These are phyloP conservation scores for Protomyctophum bolini DNA, from an alignment of 2,113 vertebrate genomes.

Conservation along the genomic window DNA sequence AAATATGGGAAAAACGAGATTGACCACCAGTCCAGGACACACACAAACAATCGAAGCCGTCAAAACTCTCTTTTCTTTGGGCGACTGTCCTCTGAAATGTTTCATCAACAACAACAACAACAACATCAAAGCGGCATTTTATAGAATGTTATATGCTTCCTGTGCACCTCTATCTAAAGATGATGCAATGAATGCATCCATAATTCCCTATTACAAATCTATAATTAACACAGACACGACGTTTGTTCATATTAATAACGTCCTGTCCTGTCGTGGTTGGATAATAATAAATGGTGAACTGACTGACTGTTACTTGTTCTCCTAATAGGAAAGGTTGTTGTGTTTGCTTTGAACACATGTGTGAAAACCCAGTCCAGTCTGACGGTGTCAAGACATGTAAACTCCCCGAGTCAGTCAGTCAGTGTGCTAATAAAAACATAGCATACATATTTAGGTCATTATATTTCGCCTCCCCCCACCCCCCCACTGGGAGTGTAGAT, in stretches of 20 bases:
- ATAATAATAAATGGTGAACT: not conserved
- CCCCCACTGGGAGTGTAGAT: too few species aligned
- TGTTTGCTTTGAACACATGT: too few species aligned
- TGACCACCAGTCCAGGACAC: not conserved
- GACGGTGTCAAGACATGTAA: too few species aligned
- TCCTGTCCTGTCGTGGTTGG: not conserved
- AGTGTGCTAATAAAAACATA: not conserved
- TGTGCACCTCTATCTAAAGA: constrained; percentile 13
- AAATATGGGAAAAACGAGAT: constrained; percentile 14
- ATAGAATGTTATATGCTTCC: not conserved
- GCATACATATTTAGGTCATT: not conserved
- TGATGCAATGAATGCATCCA: constrained; percentile 69
- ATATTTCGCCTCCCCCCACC: too few species aligned
- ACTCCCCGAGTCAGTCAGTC: too few species aligned
- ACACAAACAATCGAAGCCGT: constrained; percentile 27
- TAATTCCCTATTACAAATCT: constrained; percentile 45
- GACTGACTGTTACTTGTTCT: not conserved
- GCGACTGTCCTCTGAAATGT: constrained; percentile 27
- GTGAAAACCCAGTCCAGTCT: too few species aligned
- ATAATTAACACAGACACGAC: not conserved
- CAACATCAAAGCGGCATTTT: too few species aligned
- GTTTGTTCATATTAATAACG: not conserved
- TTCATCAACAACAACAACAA: not conserved
- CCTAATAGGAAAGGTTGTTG: too few species aligned
- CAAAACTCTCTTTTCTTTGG: constrained; percentile 45